Base-by-base conservation (phyloP, 64 coral and sea anemone genomes). In the Orbicella faveolata region DNA sequence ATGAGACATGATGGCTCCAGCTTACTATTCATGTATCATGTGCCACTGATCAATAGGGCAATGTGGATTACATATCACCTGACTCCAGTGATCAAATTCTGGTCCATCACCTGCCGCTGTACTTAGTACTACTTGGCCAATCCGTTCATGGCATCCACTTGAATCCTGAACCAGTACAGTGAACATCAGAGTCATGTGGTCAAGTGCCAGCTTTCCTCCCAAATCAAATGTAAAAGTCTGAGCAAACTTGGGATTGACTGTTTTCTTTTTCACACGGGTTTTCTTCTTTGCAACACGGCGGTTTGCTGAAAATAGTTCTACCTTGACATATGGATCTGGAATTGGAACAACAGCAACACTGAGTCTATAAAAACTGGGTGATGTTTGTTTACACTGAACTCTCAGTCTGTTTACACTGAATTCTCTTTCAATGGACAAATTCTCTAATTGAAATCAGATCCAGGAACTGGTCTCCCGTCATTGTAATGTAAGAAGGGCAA, bases 41-140 rank as follows among this genome's bases (percentile, higher is more conserved):
- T 99, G 97, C 97, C 97, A 99, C 90, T 93, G 94, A 62, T 99
- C 97, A 26, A 99, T 96, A n/a, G 97, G 97, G 76, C 94, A 95
- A 34, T 99, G 97, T 30, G 97, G 97, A 86, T 99, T 99, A 33
- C 88, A 89, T 33, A 99, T 95, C 5, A 99, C 97, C 80, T 99
- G 94, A 55, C 90, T 95, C 97, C 97, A 99, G 75, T 99, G 94
- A 10, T 91, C 97, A 73, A 96, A 99, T 59, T 95, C 97, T 70
- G 97, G 93, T 25, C 97, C 97, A 85, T 97, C 95, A 10, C 88
- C 77, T 2, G 97, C 92, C 30, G 94, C 91, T 64, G 89, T 84
- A 67, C 97, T 99, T 4, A 99, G 70, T 52, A 99, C 97, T 2
- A 99, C 97, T 75, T 99, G 97, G 34, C 97, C 97, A 12, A 99